These are phyloP conservation scores for Enteromius thamalakanensis DNA, from an alignment of 2,797 vertebrate genomes.

Conservation along the genomic window DNA sequence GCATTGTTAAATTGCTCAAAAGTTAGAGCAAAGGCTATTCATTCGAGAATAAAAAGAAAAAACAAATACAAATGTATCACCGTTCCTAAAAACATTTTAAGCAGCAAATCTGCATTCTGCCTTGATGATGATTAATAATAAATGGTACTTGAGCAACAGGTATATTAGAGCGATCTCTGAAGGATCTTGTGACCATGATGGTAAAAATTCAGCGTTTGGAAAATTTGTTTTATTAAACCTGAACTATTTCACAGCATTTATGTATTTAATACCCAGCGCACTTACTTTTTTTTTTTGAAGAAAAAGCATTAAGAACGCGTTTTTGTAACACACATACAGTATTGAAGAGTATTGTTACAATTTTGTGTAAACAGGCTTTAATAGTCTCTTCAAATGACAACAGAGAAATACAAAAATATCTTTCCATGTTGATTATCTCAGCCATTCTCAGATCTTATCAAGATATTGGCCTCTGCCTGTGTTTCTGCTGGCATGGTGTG, in stretches of 20 bases:
- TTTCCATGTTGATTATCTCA: constrained; percentile 67
- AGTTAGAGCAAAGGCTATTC: neutral
- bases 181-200: neutral
- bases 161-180: neutral
- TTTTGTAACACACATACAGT: neutral
- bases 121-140: no score
- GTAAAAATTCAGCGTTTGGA: neutral
- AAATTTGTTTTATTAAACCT: neutral
- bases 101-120: no score
- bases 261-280: neutral
- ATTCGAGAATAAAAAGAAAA: no score
- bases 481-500: constrained; percentile 54
- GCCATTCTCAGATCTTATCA: constrained; percentile 69
- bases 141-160: neutral
- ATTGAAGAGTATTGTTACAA: neutral
- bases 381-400: constrained; percentile 63
- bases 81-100: no score
- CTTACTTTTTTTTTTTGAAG: neutral
- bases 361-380: constrained; percentile 22
- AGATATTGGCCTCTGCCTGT: constrained; percentile 57
- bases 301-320: neutral
- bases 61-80: no score
- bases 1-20: neutral
- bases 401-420: constrained; percentile 61
- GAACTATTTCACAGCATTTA: neutral